Base-by-base conservation (phyloP, 53 echinoderm and acorn worm genomes). In the Astropecten irregularis region DNA sequence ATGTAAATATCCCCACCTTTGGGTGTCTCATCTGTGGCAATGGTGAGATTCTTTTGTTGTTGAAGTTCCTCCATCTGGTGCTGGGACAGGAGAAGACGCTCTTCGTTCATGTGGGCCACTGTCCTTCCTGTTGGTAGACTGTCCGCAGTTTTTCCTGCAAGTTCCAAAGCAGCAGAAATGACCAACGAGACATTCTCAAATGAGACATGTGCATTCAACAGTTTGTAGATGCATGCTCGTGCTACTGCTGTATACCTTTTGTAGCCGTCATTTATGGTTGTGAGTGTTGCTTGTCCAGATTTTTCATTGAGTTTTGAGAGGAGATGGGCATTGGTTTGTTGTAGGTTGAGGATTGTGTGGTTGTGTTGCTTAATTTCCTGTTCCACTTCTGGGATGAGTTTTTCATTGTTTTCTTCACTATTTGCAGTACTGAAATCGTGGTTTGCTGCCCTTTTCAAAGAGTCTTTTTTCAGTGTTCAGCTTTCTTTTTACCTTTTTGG, bases 1-100 rank as follows among this genome's bases (percentile, higher is more conserved):
- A 57, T 57, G 57, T 57, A 57, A 4, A 57, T 25, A 23, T 57
- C 57, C 9, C 57, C 26, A 30, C 48, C 64, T 35, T 82, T 82
- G 9, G 69, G 84, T 20, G 84, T 83, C 22, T 83, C 69, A 54
- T 83, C 84, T 30, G 69, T 83, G 8, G 47, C 9, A 3, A 83
- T 18, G 16, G 84, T 69, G 0, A 42, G 6, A 23, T 83, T 53
- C 0, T 51, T 34, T 42, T 83, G 36, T 18, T 69, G 18, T 9
- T 19, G 30, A 16, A 83, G 56, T 37, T 69, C 57, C 36, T 69
- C 54, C n/a, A 83, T 49, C 40, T 67, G 84, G 29, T 10, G 42
- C 66, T 86, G 86, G 0, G 86, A 51, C 0, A 86, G 6, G 13
- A 86, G 47, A 22, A 86, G 66, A 30, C 53, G n/a, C 34, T 86